A percentile compares a stretch with the other conserved stretches of the same genome.
phyloP scores from a whole-genome alignment of 2,888 invertebrate genomes.

The Cryptus armator region DNA sequence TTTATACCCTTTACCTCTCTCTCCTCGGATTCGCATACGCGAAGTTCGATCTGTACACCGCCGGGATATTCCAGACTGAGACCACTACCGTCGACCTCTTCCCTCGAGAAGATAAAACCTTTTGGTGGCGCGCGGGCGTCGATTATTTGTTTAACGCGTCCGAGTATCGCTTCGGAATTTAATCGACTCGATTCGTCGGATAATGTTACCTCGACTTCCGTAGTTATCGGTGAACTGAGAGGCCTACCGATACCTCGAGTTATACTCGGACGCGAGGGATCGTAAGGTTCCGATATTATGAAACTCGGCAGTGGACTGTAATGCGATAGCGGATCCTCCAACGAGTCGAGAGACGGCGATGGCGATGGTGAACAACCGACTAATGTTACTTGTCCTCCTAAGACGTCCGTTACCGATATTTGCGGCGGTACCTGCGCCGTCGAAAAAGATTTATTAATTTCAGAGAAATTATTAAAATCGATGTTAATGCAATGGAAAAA shows the following conservation, averaged over 20 bases:
- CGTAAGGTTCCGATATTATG: slow-evolving; percentile 91
- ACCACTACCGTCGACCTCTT: slow-evolving; percentile 85
- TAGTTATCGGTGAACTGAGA: slow-evolving; percentile 79
- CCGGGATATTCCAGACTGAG: slow-evolving; percentile 92
- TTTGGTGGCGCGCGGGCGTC: slow-evolving; percentile 92
- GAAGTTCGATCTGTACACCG: slow-evolving; percentile 94
- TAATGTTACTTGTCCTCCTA: slow-evolving; percentile 93
- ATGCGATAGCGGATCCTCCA: slow-evolving; percentile 81
- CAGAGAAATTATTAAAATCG: not conserved
- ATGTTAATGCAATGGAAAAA: not conserved
- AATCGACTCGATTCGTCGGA: slow-evolving; percentile 93
- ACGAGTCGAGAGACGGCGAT: slow-evolving; percentile 83
- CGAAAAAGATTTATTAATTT: slow-evolving; percentile 25
- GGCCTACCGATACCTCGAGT: slow-evolving; percentile 91
- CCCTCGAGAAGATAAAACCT: slow-evolving; percentile 87
- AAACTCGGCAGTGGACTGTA: slow-evolving; percentile 85
- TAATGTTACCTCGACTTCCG: slow-evolving; percentile 90
- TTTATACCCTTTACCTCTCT: slow-evolving; percentile 93
- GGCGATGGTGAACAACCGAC: slow-evolving; percentile 92
- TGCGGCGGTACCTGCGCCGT: slow-evolving; percentile 88
- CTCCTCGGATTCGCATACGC: slow-evolving; percentile 91
- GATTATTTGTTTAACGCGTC: slow-evolving; percentile 92
- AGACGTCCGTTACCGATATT: slow-evolving; percentile 96
- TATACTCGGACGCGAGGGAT: slow-evolving; percentile 91
- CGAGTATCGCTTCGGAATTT: slow-evolving; percentile 92